Evolutionary conservation across 2,888 invertebrate species (phyloP), one percentile per base, ranked within the genome.

Genomic region (Diplazon laetatorius): DNA sequence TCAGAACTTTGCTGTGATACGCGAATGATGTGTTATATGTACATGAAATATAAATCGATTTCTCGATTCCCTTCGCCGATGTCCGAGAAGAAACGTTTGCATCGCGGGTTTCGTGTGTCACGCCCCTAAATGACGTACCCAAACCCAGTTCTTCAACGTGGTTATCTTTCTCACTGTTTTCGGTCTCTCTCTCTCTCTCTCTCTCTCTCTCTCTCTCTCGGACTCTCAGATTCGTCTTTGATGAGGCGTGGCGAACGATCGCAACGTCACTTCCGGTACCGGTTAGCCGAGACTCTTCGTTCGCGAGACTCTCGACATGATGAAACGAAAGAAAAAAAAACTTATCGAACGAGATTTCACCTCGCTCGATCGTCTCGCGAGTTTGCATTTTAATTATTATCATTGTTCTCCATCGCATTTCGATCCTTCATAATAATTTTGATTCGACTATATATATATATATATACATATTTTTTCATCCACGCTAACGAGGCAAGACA

Each of bases 241-340:
- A 89, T 89, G 86, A 86, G 80, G 85, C 84, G 88, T 87, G 85
- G 87, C 88, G 85, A 87, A 87, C 85, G 83, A 87, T 87, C 84
- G 85, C 81, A 82, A 84, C 87, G 85, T 89, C 87, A 88, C 85
- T 87, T 89, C 89, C 89, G 87, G 84, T 81, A 80, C 62, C 68
- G 83, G 82, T 77, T 75, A 76, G 80, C 73, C 62, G 37, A 71
- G 57, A 60, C 55, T 50, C 37, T 37, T 6, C 30, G 66, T 16
- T 65, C 69, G n/a, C 73, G 65, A 60, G 59, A 25, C n/a, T 46
- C n/a, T 46, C 62, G 74, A 74, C 63, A 59, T 48, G 39, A 42
- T 52, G 48, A 37, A 39, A 65, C 25, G 50, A 25, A 52, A 46
- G 66, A 76, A 65, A 35, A 57, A 50, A 63, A 50, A 63, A 44